A percentile compares a stretch with the other conserved stretches of the same genome.
phyloP scores from a whole-genome alignment of 2,113 vertebrate genomes.

The Argyrosomus japonicus region DNA sequence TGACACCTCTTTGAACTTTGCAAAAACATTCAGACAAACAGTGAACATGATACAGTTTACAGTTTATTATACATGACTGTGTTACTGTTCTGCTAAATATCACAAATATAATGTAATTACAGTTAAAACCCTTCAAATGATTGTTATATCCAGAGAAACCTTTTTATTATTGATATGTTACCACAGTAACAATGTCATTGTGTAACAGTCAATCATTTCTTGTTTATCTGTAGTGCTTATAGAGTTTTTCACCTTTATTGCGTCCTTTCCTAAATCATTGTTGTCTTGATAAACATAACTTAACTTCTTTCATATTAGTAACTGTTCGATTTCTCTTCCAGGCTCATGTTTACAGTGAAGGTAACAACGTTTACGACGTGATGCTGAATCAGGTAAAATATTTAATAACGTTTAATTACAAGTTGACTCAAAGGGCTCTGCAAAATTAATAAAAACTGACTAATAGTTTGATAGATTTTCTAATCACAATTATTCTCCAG shows the following conservation, averaged over 20 bases:
- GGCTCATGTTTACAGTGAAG: slow-evolving; percentile 91
- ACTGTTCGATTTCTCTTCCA: slow-evolving; percentile 53
- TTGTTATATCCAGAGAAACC: background rate
- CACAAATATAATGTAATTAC: background rate
- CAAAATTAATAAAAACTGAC: background rate
- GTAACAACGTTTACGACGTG: slow-evolving; percentile 87
- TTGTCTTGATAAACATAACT: background rate
- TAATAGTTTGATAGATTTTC: background rate
- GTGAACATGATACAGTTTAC: background rate
- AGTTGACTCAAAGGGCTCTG: background rate
- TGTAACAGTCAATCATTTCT: no score
- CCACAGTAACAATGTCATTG: no score
- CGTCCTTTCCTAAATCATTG: background rate
- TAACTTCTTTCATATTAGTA: background rate
- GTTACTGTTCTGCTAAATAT: background rate
- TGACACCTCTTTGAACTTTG: slow-evolving; percentile 10
- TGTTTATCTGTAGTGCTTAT: background rate
- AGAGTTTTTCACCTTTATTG: no score
- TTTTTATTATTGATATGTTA: no score
- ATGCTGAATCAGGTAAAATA: slow-evolving; percentile 91
- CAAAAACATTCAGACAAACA: slow-evolving; percentile 31
- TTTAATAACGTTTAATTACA: background rate
- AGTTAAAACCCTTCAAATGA: background rate
- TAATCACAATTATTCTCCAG: no score
- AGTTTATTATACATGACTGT: background rate